Evolutionary conservation across 2,113 vertebrate genomes (phyloP).

Genomic region (Oncorhynchus gorbuscha): DNA sequence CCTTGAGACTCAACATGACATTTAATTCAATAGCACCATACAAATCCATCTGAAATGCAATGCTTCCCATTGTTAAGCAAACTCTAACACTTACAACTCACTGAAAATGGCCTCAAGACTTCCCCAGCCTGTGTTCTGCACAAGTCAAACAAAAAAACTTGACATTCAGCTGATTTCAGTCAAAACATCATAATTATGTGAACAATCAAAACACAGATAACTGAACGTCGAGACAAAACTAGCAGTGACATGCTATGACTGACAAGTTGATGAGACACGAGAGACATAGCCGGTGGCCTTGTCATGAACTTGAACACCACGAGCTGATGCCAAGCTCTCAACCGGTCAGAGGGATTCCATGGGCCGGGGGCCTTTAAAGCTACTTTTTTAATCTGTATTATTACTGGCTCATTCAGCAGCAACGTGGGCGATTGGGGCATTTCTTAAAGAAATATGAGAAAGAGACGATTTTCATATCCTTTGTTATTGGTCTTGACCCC

Average conservation of each 20-base stretch:
- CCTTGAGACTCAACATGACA: no score
- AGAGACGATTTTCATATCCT: slow-evolving; percentile 76
- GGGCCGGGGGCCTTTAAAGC: slow-evolving; percentile 60
- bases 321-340: not conserved
- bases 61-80: no score
- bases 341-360: slow-evolving; percentile 21
- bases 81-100: no score
- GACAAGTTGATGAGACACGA: not conserved
- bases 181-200: not conserved
- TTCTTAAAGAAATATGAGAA: slow-evolving; percentile 71
- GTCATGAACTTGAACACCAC: slow-evolving; percentile 36
- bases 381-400: slow-evolving; percentile 68
- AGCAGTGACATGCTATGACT: not conserved
- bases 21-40: no score
- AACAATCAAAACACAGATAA: not conserved
- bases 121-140: no score
- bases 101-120: no score
- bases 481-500: slow-evolving; percentile 82
- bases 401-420: slow-evolving; percentile 68
- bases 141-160: no score
- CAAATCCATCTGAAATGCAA: no score
- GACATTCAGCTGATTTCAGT: no score
- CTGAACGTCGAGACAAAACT: not conserved
- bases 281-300: not conserved
- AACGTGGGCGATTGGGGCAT: slow-evolving; percentile 69